Percentiles rank a stretch among this genome's conserved stretches.
Conservation (phyloP, 2,113 vertebrate species). For the Aegotheles bennettii region DNA sequence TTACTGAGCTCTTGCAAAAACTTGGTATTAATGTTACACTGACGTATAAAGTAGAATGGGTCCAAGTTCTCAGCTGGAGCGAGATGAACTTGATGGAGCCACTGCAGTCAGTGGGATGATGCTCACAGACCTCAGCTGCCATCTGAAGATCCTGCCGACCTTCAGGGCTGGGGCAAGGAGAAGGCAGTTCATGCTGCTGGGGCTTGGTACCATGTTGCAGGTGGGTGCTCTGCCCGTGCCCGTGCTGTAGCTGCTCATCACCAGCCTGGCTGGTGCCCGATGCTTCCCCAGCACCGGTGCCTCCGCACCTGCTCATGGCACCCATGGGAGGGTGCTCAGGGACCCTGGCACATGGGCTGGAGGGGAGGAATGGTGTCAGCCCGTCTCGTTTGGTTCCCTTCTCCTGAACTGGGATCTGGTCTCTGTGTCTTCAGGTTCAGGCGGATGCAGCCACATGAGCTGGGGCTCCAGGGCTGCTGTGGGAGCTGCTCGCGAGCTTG, state of each 20-base stretch:
- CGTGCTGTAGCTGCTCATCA: not conserved
- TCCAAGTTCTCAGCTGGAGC: conserved; percentile 39
- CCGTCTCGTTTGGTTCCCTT: not conserved
- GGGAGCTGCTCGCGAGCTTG: not conserved
- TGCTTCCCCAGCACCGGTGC: not conserved
- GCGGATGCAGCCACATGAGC: not conserved
- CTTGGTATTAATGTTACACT: conserved; percentile 44
- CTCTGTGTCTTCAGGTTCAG: not conserved
- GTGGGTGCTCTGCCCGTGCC: not conserved
- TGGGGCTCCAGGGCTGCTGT: not conserved
- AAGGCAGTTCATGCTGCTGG: not conserved
- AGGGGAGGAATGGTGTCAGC: not conserved
- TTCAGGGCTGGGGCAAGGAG: not conserved
- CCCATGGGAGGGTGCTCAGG: not conserved
- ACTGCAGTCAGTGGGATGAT: not conserved
- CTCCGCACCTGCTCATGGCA: accelerated
- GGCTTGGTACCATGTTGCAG: not conserved
- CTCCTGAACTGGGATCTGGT: not conserved
- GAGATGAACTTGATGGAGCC: conserved; percentile 34
- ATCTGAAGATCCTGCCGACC: not conserved
- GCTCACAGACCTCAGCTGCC: conserved; percentile 38
- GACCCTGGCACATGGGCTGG: not conserved
- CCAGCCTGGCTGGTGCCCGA: not conserved
- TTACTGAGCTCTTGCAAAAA: conserved; percentile 64
- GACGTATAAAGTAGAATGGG: conserved; percentile 45